A percentile compares a stretch with the other conserved stretches of the same genome.
Evolutionary conservation across 1,140 invertebrate genomes (phyloP).

Genomic region (Drosophila tani): DNA sequence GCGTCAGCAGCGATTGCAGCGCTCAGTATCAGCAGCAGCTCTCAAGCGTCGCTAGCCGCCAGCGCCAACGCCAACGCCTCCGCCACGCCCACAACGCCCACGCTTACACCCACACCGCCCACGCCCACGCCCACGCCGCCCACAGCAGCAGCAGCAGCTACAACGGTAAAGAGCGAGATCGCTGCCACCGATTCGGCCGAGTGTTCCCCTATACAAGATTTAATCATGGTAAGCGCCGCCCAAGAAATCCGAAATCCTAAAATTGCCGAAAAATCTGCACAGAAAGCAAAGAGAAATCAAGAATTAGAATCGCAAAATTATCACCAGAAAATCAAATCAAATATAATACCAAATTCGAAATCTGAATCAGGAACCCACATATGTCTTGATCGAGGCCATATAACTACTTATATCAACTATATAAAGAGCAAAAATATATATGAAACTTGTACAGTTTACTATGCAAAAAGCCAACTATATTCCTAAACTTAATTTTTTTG

Average conservation of each 20-base stretch:
- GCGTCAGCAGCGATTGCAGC: conserved; percentile 83
- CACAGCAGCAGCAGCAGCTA: conserved; percentile 27
- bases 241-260: conserved; percentile 41
- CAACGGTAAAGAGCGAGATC: conserved; percentile 77
- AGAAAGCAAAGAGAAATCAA: conserved; percentile 29
- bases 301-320: conserved; percentile 39
- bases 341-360: conserved; percentile 9
- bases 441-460: conserved; percentile 73
- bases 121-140: conserved; percentile 30
- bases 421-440: conserved; percentile 58
- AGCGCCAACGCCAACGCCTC: conserved; percentile 40
- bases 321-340: conserved; percentile 9
- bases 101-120: conserved; percentile 38
- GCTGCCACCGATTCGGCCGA: conserved; percentile 74
- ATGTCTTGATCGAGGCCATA: conserved; percentile 30
- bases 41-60: conserved; percentile 74
- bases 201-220: conserved; percentile 81
- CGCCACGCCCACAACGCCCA: conserved; percentile 29
- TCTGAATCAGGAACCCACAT: conserved; percentile 18
- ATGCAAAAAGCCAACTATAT: conserved; percentile 59
- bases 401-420: conserved; percentile 42
- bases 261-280: conserved; percentile 49
- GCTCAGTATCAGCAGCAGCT: conserved; percentile 84
- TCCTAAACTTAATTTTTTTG: conserved; percentile 34
- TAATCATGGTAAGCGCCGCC: conserved; percentile 80